phyloP scores from a whole-genome alignment of 2,113 vertebrate genomes.

The Platysternon megacephalum region DNA sequence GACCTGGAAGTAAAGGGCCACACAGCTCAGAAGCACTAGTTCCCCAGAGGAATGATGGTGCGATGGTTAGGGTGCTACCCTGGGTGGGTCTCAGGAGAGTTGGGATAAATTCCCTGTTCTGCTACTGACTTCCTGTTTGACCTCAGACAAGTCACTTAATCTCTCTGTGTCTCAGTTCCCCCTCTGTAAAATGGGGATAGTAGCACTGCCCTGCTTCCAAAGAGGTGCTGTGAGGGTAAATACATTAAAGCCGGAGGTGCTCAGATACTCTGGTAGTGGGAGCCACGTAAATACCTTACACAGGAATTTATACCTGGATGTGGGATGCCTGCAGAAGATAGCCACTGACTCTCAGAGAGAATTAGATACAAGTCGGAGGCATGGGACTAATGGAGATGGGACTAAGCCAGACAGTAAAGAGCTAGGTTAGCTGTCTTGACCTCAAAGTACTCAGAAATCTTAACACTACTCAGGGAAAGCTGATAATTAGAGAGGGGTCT shows the following conservation, averaged over 20 bases:
- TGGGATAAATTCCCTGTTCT: fast-evolving
- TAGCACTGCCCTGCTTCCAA: background rate
- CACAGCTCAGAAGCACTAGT: background rate
- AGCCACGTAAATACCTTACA: background rate
- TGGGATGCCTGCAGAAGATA: background rate
- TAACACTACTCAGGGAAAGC: background rate
- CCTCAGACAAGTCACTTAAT: background rate
- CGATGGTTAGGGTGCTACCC: fast-evolving
- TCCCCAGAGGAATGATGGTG: background rate
- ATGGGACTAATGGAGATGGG: background rate
- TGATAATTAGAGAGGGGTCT: background rate
- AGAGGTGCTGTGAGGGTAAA: background rate
- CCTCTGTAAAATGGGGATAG: background rate
- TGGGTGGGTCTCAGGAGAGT: fast-evolving
- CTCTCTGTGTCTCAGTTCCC: background rate
- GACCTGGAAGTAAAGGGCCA: fast-evolving
- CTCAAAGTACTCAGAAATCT: background rate
- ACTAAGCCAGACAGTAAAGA: background rate
- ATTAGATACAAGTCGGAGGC: background rate
- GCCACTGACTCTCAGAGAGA: background rate
- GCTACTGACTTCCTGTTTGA: background rate
- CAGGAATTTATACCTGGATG: background rate
- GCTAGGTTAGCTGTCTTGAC: background rate
- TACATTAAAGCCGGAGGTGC: background rate
- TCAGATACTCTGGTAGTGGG: background rate